These are phyloP conservation scores for Trichogramma dendrolimi DNA, from an alignment of 2,888 invertebrate species.

Conservation along the genomic window DNA sequence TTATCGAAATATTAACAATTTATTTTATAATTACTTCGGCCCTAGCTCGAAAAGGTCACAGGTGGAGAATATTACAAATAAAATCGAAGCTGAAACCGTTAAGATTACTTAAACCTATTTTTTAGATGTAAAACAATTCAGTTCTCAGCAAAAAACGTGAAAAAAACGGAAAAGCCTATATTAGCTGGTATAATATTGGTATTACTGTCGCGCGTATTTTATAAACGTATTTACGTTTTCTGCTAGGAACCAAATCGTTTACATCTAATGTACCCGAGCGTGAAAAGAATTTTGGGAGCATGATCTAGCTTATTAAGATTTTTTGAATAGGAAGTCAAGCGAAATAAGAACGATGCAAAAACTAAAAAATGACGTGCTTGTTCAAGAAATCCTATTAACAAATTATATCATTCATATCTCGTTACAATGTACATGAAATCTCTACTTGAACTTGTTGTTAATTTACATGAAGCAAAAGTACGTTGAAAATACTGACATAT, in stretches of 20 bases:
- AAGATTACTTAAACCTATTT: slow-evolving; percentile 35
- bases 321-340: slow-evolving; percentile 30
- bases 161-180: too few relatives aligned
- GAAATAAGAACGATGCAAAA: slow-evolving; percentile 15
- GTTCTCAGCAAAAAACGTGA: too few relatives aligned
- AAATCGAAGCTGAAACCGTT: slow-evolving; percentile 31
- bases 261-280: slow-evolving; percentile 35
- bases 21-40: slow-evolving; percentile 36
- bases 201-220: too few relatives aligned
- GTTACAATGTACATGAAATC: slow-evolving; percentile 26
- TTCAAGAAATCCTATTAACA: slow-evolving; percentile 30
- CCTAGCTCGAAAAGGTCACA: slow-evolving; percentile 30
- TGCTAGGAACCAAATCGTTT: slow-evolving; percentile 25
- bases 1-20: slow-evolving; percentile 37
- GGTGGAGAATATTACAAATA: slow-evolving; percentile 31
- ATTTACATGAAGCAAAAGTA: slow-evolving; percentile 31
- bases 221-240: too few relatives aligned
- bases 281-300: slow-evolving; percentile 37
- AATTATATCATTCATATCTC: slow-evolving; percentile 29
- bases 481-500: slow-evolving; percentile 19
- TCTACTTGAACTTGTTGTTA: slow-evolving; percentile 26
- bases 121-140: slow-evolving; percentile 24
- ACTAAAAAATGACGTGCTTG: slow-evolving; percentile 25
- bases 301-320: slow-evolving; percentile 36
- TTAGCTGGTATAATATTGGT: too few relatives aligned